Percentiles rank a stretch among this genome's conserved stretches.
These are phyloP conservation scores for Dreissena rostriformis DNA, from an alignment of 1,140 invertebrate genomes.

Conservation along the genomic window DNA sequence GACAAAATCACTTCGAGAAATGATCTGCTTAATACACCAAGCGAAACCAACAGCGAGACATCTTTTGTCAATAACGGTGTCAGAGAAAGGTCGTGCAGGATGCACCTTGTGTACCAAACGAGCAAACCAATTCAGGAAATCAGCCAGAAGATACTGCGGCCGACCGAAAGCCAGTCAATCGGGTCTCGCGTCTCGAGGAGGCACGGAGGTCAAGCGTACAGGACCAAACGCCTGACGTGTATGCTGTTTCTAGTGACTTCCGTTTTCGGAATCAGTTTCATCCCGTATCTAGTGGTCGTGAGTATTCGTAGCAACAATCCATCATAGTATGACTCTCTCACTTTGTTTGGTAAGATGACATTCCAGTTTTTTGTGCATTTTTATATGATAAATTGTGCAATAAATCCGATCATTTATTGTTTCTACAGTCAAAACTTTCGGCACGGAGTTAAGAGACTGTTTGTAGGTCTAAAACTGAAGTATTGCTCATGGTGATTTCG, in stretches of 20 bases:
- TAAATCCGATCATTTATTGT: constrained; percentile 53
- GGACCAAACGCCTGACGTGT: constrained; percentile 50
- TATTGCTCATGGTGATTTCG: no score
- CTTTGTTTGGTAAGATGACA: constrained; percentile 21
- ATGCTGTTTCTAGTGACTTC: constrained; percentile 53
- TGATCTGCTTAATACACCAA: constrained; percentile 20
- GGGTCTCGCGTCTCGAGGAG: constrained; percentile 27
- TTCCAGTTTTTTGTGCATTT: constrained; percentile 46
- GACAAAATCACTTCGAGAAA: constrained; percentile 27
- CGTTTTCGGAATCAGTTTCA: constrained; percentile 54
- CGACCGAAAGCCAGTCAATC: constrained; percentile 37
- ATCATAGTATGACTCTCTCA: constrained; percentile 2
- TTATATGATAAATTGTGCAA: constrained; percentile 53
- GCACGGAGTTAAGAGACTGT: constrained; percentile 42
- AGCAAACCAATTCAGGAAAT: neutral
- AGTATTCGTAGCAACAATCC: constrained; percentile 40
- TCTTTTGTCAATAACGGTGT: neutral
- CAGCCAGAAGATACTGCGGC: constrained; percentile 10
- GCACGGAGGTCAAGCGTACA: constrained; percentile 44
- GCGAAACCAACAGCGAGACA: constrained; percentile 4
- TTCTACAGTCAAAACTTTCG: constrained; percentile 54
- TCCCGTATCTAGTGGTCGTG: constrained; percentile 46
- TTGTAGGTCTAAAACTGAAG: constrained; percentile 23
- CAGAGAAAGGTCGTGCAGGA: neutral
- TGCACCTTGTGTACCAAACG: neutral